phyloP scores from a whole-genome alignment of 2,797 vertebrate species.

The Cynopterus sphinx region DNA sequence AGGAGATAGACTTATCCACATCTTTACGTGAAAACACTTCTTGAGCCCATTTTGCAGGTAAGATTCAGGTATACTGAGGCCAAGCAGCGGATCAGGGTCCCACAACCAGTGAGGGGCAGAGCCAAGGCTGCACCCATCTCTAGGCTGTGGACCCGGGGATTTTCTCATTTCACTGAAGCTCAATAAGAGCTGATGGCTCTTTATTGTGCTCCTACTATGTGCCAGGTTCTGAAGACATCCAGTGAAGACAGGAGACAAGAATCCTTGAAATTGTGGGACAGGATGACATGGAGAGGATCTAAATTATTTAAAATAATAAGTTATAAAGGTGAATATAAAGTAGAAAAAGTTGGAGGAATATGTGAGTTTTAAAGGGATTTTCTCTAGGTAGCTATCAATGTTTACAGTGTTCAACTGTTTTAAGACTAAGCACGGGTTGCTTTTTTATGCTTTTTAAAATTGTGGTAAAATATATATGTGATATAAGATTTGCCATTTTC shows the following conservation, averaged over 20 bases:
- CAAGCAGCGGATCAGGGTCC: too few species aligned
- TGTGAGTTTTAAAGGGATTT: not conserved
- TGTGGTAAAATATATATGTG: not conserved
- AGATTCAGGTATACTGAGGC: not conserved
- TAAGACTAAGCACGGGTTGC: not conserved
- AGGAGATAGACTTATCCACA: not conserved
- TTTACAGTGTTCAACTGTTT: not conserved
- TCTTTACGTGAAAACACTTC: not conserved
- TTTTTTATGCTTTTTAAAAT: not conserved
- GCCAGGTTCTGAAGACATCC: not conserved
- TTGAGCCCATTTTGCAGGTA: not conserved
- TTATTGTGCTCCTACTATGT: not conserved
- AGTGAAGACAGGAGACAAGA: not conserved
- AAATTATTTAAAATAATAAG: not conserved
- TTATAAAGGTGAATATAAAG: not conserved
- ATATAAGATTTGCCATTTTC: not conserved
- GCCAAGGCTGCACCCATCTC: not conserved
- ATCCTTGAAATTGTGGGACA: not conserved
- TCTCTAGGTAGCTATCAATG: not conserved
- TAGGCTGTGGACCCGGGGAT: not conserved
- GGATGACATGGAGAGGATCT: not conserved
- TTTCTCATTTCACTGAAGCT: not conserved
- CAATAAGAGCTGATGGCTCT: not conserved
- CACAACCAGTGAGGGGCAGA: not conserved
- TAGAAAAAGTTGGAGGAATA: not conserved